Conservation (phyloP, 2,113 vertebrate species). For the Toxotes chatareus region DNA sequence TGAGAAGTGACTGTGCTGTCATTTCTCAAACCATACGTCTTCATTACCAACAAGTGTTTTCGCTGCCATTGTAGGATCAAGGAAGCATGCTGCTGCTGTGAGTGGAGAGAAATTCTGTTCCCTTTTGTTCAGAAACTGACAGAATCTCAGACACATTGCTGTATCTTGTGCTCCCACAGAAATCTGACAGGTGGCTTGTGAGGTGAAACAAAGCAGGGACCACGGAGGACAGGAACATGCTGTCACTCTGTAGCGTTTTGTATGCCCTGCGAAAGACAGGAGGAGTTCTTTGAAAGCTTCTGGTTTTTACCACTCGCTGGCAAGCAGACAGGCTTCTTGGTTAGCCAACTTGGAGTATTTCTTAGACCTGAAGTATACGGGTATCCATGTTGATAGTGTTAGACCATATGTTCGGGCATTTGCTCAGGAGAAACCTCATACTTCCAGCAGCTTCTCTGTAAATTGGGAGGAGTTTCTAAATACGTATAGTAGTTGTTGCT, state of each 20-base stretch:
- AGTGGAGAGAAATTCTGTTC: slow-evolving; percentile 7
- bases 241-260: slow-evolving; percentile 20
- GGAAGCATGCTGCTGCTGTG: slow-evolving; percentile 18
- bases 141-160: slow-evolving; percentile 12
- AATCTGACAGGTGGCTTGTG: slow-evolving; percentile 40
- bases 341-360: slow-evolving; percentile 17
- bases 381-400: slow-evolving; percentile 8
- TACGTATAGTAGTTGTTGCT: neutral
- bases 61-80: slow-evolving; percentile 20
- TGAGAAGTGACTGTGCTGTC: neutral
- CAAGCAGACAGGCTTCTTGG: slow-evolving; percentile 11
- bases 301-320: slow-evolving; percentile 11
- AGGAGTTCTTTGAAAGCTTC: slow-evolving; percentile 4
- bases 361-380: slow-evolving; percentile 33
- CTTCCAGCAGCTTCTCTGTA: slow-evolving; percentile 13
- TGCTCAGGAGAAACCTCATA: neutral
- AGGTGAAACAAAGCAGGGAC: slow-evolving; percentile 38
- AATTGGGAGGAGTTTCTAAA: neutral
- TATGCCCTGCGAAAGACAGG: neutral
- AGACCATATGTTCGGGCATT: slow-evolving; percentile 26
- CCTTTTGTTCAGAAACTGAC: slow-evolving; percentile 15
- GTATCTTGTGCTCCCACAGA: neutral
- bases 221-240: neutral
- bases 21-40: neutral
- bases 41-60: slow-evolving; percentile 41